phyloP scores from a whole-genome alignment of 2,797 vertebrate species.

The Rhinoraja longicauda region DNA sequence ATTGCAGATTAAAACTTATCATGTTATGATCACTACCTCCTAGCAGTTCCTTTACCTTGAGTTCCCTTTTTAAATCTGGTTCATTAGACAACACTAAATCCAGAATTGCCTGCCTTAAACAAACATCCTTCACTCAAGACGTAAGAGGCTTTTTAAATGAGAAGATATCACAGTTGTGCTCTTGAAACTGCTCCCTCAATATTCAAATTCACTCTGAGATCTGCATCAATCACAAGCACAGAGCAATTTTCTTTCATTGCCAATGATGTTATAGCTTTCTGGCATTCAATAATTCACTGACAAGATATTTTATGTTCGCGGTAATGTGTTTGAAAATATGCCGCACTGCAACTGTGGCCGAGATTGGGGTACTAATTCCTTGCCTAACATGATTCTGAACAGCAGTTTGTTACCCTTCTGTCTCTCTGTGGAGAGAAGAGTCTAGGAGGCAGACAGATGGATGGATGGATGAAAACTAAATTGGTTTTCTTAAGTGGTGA shows the following conservation, averaged over 20 bases:
- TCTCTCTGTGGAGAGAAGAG: neutral
- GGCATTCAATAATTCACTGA: neutral
- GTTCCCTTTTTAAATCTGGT: too few species aligned
- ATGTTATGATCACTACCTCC: too few species aligned
- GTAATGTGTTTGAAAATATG: neutral
- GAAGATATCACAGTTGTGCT: neutral
- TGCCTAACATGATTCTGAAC: neutral
- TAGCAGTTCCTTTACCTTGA: too few species aligned
- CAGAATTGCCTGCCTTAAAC: too few species aligned
- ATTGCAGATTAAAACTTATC: too few species aligned
- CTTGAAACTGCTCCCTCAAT: too few species aligned
- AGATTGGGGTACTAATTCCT: neutral
- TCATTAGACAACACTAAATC: too few species aligned
- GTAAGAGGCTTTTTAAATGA: neutral
- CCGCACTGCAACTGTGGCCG: neutral
- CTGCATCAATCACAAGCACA: neutral
- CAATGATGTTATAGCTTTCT: neutral
- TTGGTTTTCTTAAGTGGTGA: neutral
- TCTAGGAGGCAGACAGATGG: neutral
- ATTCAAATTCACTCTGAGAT: neutral
- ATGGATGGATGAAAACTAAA: neutral
- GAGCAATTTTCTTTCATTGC: neutral
- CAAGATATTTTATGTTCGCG: neutral
- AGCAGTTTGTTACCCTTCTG: neutral
- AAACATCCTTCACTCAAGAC: neutral